Base-by-base conservation (phyloP, 2,797 vertebrate genomes). In the Aulostomus chinensis region DNA sequence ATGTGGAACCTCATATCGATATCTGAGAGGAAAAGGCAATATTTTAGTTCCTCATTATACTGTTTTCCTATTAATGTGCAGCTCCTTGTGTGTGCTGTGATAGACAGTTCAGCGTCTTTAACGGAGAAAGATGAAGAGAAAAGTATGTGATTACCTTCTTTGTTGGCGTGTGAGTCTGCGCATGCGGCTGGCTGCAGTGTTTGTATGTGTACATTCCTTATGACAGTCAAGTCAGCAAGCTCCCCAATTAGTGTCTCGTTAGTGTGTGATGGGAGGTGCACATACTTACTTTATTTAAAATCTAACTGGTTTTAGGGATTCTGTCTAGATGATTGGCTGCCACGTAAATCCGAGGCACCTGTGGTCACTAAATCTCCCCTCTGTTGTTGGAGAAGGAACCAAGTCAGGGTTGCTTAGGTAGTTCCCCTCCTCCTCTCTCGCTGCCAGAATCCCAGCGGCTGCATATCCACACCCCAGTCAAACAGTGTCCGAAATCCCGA, bases 191-290 rank as follows among this genome's bases (percentile, higher is more conserved):
- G 24, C 13, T n/a, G 40, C 31, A 12, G 28, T 7, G 13, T 48
- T 54, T 49, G 21, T 4, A 35, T 51, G 37, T 30, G 25, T 49
- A 55, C 41, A 43, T 68, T 68, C 45, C 35, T 60, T 48, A 68
- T 78, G 74, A 83, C 76, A 77, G 68, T 73, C 51, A 35, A 75
- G 77, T 85, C 75, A 78, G 79, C 71, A 84, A 75, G 79, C 67
- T 60, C 58, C 59, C 83, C 73, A 86, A 86, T 86, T 86, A 83
- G 78, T 70, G 68, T 76, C 80, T 86, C 54, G 30, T 87, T 86
- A 86, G 65, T 2, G 30, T 73, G 56, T 36, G 53, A 78, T 81
- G 71, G 61, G 65, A 75, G 38, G 50, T 33, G 21, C 53, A 28
- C 22, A 25, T 30, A 12, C 35, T 49, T 5, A 2, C 10, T 24